A percentile compares a stretch with the other conserved stretches of the same genome.
phyloP scores from a whole-genome alignment of 2,113 vertebrate species.

The Rostratula benghalensis region DNA sequence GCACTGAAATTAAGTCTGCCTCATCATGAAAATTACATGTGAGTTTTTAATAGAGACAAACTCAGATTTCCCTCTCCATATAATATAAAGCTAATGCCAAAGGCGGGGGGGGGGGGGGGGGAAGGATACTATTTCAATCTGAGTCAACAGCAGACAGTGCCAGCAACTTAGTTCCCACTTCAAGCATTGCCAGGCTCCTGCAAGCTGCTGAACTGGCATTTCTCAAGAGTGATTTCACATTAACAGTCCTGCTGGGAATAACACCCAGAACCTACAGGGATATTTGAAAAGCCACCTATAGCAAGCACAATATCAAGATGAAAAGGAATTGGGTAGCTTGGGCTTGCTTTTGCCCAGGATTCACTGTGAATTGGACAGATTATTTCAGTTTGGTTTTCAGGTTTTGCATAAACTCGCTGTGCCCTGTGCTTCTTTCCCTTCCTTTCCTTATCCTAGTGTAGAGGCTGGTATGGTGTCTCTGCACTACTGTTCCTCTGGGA shows the following conservation, averaged over 20 bases:
- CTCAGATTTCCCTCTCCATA: background rate
- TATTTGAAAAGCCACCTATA: background rate
- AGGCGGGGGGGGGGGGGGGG: too few species aligned
- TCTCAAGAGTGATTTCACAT: background rate
- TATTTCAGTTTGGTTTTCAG: background rate
- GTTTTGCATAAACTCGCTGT: background rate
- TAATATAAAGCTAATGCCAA: background rate
- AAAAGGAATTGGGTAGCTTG: background rate
- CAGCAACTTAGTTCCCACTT: background rate
- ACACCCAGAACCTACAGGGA: background rate
- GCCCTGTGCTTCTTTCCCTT: background rate
- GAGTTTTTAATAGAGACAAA: background rate
- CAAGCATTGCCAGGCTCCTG: background rate
- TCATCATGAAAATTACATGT: background rate
- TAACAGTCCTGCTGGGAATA: background rate
- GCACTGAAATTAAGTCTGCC: background rate
- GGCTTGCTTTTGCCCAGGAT: background rate
- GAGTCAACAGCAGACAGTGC: background rate
- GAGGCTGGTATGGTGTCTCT: background rate
- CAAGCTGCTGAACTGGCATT: background rate
- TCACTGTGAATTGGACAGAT: background rate
- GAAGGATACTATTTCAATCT: background rate
- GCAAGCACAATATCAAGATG: fast-evolving
- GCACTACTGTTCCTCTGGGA: background rate
- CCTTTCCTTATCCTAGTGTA: background rate